Conservation (phyloP, 2,113 vertebrate species). For the Thryonomys swinderianus region DNA sequence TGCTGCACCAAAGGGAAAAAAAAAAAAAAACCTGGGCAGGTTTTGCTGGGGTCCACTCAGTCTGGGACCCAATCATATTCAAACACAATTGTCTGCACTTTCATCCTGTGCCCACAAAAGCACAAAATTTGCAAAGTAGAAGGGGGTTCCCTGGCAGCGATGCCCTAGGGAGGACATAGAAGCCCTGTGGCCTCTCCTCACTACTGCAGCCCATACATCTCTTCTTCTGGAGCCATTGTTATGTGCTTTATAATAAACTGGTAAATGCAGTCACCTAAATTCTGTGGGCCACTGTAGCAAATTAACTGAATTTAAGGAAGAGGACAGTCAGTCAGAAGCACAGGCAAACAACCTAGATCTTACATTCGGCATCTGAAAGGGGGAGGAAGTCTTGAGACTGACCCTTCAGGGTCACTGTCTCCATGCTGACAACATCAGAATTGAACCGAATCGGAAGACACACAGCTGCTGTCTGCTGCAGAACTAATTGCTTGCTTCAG, state of each 20-base stretch:
- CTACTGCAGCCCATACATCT: background rate
- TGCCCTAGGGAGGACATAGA: background rate
- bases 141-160: background rate
- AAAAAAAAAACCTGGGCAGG: background rate
- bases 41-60: background rate
- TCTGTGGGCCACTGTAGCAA: background rate
- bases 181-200: background rate
- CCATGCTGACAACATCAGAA: background rate
- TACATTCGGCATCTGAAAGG: background rate
- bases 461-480: background rate
- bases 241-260: background rate
- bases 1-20: too few relatives aligned
- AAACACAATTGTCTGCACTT: background rate
- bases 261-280: background rate
- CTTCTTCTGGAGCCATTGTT: background rate
- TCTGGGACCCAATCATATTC: background rate
- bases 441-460: background rate
- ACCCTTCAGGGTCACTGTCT: background rate
- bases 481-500: background rate
- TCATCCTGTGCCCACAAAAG: background rate
- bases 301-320: background rate
- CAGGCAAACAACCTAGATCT: background rate
- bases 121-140: background rate
- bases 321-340: background rate
- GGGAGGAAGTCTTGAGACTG: background rate